These are phyloP conservation scores for Colletes collaris DNA, from an alignment of 2,888 invertebrate genomes.

Conservation along the genomic window DNA sequence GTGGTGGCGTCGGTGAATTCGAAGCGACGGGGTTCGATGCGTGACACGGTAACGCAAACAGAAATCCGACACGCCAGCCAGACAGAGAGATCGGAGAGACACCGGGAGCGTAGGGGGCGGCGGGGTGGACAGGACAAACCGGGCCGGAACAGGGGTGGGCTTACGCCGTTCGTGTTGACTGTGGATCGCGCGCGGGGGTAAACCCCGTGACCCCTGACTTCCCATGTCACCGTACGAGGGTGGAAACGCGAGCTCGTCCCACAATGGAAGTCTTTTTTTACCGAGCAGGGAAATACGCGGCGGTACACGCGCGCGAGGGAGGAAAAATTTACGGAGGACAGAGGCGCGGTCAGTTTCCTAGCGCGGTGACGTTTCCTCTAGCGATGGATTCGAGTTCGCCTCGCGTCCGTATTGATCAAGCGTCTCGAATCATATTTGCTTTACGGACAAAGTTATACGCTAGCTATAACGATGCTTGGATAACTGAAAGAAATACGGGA, in stretches of 20 bases:
- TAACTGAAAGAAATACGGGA: no score
- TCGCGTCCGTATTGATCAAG: no score
- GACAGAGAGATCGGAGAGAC: conserved; percentile 83
- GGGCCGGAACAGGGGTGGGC: conserved; percentile 83
- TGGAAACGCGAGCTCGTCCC: conserved; percentile 80
- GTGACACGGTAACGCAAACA: conserved; percentile 81
- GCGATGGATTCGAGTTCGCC: no score
- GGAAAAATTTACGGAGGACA: conserved; percentile 36
- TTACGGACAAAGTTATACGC: no score
- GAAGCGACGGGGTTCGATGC: conserved; percentile 78
- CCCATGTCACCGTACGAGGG: conserved; percentile 74
- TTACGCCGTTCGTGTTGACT: conserved; percentile 79
- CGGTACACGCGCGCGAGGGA: conserved; percentile 27
- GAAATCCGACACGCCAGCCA: conserved; percentile 79
- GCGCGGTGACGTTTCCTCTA: conserved; percentile 17
- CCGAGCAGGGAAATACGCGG: conserved; percentile 53
- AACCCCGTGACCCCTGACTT: conserved; percentile 74
- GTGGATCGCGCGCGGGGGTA: conserved; percentile 72
- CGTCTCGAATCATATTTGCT: no score
- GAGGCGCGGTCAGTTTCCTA: conserved; percentile 52
- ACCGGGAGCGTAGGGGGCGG: conserved; percentile 69
- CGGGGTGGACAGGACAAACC: conserved; percentile 83
- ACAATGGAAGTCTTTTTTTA: conserved; percentile 77
- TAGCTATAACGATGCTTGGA: no score
- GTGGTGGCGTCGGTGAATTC: conserved; percentile 70